Evolutionary conservation across 2,888 invertebrate genomes (phyloP).

Genomic region (Patella caerulea): DNA sequence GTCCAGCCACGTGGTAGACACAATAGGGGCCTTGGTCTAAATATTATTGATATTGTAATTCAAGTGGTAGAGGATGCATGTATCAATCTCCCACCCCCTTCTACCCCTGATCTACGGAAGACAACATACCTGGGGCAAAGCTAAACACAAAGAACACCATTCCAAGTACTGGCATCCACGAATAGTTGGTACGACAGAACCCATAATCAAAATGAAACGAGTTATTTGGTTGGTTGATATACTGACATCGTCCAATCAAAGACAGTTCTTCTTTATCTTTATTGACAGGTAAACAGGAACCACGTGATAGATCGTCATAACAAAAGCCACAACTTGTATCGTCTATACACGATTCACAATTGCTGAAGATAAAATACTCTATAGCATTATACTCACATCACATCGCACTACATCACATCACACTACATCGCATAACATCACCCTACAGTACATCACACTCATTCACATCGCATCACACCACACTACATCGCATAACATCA

Average conservation of each 20-base stretch:
- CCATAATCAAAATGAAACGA: neutral
- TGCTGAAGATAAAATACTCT: conserved; percentile 43
- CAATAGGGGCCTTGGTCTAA: too few relatives aligned
- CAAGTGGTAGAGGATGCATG: too few relatives aligned
- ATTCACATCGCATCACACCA: neutral
- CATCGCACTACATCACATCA: too few relatives aligned
- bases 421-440: neutral
- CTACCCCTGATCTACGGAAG: conserved; percentile 38
- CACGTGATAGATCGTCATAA: conserved; percentile 46
- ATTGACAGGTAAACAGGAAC: conserved; percentile 16
- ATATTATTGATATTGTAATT: too few relatives aligned
- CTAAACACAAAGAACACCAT: conserved; percentile 70
- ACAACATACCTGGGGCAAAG: conserved; percentile 67
- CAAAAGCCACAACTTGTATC: conserved; percentile 73
- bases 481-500: conserved; percentile 5
- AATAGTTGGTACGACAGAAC: conserved; percentile 38
- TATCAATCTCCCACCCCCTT: too few relatives aligned
- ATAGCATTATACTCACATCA: too few relatives aligned
- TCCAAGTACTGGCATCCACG: conserved; percentile 70
- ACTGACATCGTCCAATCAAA: conserved; percentile 65
- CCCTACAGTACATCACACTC: neutral
- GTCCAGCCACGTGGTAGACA: too few relatives aligned
- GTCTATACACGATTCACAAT: conserved; percentile 72
- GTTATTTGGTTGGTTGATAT: neutral
- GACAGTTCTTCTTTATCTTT: conserved; percentile 32